These are phyloP conservation scores for Pterocles gutturalis DNA, from an alignment of 2,113 vertebrate genomes.

Conservation along the genomic window DNA sequence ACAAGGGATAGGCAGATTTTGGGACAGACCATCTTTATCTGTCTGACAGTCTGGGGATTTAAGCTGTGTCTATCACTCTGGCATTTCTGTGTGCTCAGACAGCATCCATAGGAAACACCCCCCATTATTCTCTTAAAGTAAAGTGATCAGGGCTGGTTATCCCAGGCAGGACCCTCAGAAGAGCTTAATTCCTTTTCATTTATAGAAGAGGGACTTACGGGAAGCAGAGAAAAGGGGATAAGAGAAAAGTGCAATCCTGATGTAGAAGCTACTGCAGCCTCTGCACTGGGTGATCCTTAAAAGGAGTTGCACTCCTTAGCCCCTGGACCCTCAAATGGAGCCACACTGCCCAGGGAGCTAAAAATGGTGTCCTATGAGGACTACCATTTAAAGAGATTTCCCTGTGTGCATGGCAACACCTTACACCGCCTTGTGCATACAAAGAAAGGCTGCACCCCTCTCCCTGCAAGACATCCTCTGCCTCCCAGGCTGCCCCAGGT, in stretches of 20 bases:
- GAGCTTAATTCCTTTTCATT: background rate
- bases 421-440: accelerated
- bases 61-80: slow-evolving; percentile 35
- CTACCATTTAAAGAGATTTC: background rate
- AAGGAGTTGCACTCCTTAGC: background rate
- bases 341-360: background rate
- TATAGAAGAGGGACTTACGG: background rate
- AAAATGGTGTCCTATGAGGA: background rate
- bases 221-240: background rate
- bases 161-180: background rate
- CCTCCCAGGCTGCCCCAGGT: background rate
- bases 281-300: background rate
- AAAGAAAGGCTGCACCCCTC: background rate
- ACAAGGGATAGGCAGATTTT: slow-evolving; percentile 70
- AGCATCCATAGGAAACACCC: slow-evolving; percentile 32
- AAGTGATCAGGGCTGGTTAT: background rate
- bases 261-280: background rate
- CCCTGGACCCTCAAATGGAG: background rate
- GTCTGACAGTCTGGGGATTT: slow-evolving; percentile 50
- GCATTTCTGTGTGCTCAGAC: slow-evolving; percentile 23
- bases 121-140: background rate
- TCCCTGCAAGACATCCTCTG: background rate
- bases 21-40: slow-evolving; percentile 63
- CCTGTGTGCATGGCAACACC: background rate
- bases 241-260: background rate